Conservation (phyloP, 2,888 invertebrate genomes). For the Thera obeliscata region DNA sequence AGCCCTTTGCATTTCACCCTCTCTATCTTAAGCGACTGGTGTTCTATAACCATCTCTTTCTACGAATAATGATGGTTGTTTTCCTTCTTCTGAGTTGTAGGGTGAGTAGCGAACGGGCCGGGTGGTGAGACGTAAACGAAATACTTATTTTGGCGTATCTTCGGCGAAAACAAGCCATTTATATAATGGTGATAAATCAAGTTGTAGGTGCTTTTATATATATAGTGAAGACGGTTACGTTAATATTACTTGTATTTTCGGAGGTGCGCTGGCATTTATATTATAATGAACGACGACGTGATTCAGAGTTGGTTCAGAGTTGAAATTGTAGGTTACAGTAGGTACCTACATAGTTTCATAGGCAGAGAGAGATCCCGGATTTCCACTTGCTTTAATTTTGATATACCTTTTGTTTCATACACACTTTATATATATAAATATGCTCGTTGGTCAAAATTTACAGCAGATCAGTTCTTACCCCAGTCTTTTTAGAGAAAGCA, state of each 20-base stretch:
- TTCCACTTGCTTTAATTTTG: no score
- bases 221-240: constrained; percentile 6
- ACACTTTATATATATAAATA: no score
- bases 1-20: constrained; percentile 44
- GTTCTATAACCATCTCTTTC: constrained; percentile 52
- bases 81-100: constrained; percentile 68
- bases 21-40: constrained; percentile 45
- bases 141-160: constrained; percentile 71
- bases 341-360: no score
- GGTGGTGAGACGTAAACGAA: constrained; percentile 65
- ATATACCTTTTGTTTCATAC: no score
- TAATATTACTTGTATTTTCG: neutral
- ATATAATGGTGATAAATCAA: constrained; percentile 68
- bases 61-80: constrained; percentile 71
- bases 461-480: no score
- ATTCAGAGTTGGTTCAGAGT: no score
- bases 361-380: no score
- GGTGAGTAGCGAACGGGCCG: constrained; percentile 54
- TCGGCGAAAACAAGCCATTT: constrained; percentile 75
- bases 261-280: neutral
- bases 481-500: no score
- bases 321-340: no score
- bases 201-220: constrained; percentile 42
- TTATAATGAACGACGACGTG: neutral
- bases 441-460: no score